Base-by-base conservation (phyloP, 30 jellyfish, hydroid and myxozoan species). In the Cassiopea andromeda region DNA sequence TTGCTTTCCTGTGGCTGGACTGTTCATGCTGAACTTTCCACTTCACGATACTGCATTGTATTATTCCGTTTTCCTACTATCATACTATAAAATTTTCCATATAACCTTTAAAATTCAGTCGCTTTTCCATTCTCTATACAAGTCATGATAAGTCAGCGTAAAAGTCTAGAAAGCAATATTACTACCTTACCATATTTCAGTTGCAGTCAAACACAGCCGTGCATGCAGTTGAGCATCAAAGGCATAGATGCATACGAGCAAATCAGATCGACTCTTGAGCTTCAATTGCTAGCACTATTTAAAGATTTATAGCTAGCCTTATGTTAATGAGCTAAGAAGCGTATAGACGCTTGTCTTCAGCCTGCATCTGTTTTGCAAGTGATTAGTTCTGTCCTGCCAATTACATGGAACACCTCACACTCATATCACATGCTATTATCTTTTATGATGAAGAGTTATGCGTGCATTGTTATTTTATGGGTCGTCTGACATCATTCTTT, bases 371-470 rank as follows among this genome's bases (percentile, higher is more conserved):
- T 70, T 19, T 70, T 19, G 50, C 79, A 70, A 16, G 38, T 27
- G 27, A 70, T 70, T 43, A 70, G 79, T 27, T 77, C 50, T 58
- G 46, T 69, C 46, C 74, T 15, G 48, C 6, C 18, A 10, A 47
- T 5, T 77, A 14, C 13, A 15, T 8, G 69, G 84, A 58, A 15
- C 16, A 12, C 48, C 17, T 9, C 48, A 27, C 48, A 77, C 50
- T 75, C 86, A 47, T 48, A n/a, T 77, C 86, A 48, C 48, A 77
- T 75, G 18, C 45, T 27, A 7, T 60, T 77, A 77, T 77, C 86
- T 43, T 77, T 7, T 47, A 15, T 77, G 70, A 54, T 50, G 86
- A 48, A 60, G 67, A 10, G 83, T n/a, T 49, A 58, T 43, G 68
- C 83, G 67, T 64, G 73, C 43, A 64, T 64, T 6, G 73, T 5